phyloP scores from a whole-genome alignment of 2,888 invertebrate species.

The Philereme vetulata region DNA sequence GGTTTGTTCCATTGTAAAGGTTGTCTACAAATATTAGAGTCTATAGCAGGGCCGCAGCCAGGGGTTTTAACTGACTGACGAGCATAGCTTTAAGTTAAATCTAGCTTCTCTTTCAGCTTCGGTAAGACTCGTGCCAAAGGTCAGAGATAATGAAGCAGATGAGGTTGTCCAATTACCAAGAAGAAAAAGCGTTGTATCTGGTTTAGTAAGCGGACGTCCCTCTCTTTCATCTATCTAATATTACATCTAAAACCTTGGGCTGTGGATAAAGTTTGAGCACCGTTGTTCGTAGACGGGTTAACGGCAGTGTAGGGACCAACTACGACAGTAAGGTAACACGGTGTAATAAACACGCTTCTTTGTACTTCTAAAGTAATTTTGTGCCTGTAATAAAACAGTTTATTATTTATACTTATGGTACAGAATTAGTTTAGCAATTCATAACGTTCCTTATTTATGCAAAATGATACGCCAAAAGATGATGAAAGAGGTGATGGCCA shows the following conservation, averaged over 20 bases:
- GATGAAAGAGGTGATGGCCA: no score
- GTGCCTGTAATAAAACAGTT: no score
- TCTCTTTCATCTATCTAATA: no score
- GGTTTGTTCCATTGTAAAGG: constrained; percentile 31
- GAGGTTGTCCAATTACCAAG: no score
- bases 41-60: background rate
- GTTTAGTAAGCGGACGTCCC: no score
- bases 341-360: constrained; percentile 4
- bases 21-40: constrained; percentile 39
- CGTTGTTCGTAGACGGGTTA: constrained; percentile 50
- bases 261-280: constrained; percentile 45
- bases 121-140: no score
- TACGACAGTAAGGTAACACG: constrained; percentile 1
- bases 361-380: constrained; percentile 6
- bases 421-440: constrained; percentile 20
- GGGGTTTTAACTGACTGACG: background rate
- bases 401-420: constrained; percentile 20
- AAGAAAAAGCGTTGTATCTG: no score
- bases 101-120: no score
- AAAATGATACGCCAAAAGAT: constrained; percentile 12
- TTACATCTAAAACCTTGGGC: no score
- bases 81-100: no score
- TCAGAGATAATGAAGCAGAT: no score
- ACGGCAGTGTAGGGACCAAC: constrained; percentile 45
- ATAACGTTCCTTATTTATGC: constrained; percentile 26